phyloP scores from a whole-genome alignment of 2,888 invertebrate species.

The Bombylius discolor region DNA sequence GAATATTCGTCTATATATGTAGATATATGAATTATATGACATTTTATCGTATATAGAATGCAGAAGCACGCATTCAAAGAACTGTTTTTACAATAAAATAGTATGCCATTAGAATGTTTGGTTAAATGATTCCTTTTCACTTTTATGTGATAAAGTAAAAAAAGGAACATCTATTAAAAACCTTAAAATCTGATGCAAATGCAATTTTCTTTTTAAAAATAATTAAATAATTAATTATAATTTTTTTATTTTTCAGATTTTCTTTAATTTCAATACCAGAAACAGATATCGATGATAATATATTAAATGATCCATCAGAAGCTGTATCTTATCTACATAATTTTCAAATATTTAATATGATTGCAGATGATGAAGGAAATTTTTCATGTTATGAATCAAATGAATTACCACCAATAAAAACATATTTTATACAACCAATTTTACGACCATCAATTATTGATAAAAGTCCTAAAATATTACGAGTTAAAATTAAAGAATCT shows the following conservation, averaged over 20 bases:
- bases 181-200: no score
- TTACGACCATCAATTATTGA: constrained; percentile 39
- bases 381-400: constrained; percentile 43
- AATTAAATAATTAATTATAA: no score
- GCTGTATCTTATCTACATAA: constrained; percentile 2
- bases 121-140: no score
- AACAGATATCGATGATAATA: constrained; percentile 6
- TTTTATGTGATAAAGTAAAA: no score
- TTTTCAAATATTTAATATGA: constrained; percentile 28
- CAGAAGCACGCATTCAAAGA: no score
- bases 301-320: constrained; percentile 5
- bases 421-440: constrained; percentile 33
- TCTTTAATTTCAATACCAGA: constrained; percentile 1
- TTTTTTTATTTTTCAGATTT: constrained; percentile 17
- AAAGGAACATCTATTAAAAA: no score
- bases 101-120: no score
- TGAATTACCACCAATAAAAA: constrained; percentile 29
- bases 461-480: constrained; percentile 35
- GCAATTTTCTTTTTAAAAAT: no score
- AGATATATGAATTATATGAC: no score
- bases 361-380: constrained; percentile 45
- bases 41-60: no score
- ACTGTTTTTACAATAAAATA: no score
- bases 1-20: no score
- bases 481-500: constrained; percentile 40